These are phyloP conservation scores for Acrocephalus arundinaceus DNA, from an alignment of 2,113 vertebrate genomes.

Conservation along the genomic window DNA sequence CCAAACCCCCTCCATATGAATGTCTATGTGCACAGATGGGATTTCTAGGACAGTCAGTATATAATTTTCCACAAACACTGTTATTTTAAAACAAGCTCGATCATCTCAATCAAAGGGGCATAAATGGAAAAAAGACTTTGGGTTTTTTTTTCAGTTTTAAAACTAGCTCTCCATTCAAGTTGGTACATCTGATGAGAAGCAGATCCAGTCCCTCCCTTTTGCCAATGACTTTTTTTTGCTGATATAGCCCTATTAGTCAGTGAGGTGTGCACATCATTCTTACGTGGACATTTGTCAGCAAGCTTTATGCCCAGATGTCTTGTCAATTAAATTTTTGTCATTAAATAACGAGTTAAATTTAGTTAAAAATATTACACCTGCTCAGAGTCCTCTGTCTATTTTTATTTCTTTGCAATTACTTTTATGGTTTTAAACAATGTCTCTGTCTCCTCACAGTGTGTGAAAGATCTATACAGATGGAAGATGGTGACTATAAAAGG, in stretches of 20 bases:
- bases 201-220: background rate
- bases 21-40: constrained; percentile 14
- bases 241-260: background rate
- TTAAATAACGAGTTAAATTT: background rate
- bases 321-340: constrained; percentile 3
- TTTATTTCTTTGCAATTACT: constrained; percentile 26
- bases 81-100: constrained; percentile 25
- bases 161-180: background rate
- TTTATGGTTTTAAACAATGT: background rate
- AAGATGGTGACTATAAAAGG: background rate
- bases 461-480: background rate
- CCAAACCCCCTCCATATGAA: background rate
- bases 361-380: constrained; percentile 10
- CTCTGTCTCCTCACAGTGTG: background rate
- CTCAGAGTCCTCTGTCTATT: background rate
- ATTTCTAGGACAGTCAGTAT: constrained; percentile 31
- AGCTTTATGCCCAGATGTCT: constrained; percentile 11
- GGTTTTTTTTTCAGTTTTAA: background rate
- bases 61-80: background rate
- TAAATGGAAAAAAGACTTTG: background rate
- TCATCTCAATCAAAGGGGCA: background rate
- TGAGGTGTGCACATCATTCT: background rate
- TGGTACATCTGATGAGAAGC: background rate
- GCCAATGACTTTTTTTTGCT: background rate
- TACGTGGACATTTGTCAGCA: background rate